phyloP scores from a whole-genome alignment of 2,113 vertebrate species.

The Ctenodactylus gundi region DNA sequence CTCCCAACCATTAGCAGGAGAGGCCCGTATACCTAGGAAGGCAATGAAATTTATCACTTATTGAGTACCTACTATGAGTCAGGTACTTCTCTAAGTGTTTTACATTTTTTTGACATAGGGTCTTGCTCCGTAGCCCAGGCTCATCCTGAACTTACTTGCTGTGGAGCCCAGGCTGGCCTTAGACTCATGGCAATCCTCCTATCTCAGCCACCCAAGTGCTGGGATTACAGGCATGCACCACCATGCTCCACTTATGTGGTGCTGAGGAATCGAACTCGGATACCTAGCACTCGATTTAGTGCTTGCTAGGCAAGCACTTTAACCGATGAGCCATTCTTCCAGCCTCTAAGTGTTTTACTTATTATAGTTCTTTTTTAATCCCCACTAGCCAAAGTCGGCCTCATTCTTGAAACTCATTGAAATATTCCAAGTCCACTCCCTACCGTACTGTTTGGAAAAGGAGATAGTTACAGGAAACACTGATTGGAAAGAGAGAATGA shows the following conservation, averaged over 20 bases:
- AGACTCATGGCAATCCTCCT: no score
- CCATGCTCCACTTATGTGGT: no score
- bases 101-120: no score
- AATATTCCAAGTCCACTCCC: not conserved
- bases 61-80: not conserved
- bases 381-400: not conserved
- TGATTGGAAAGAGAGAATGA: not conserved
- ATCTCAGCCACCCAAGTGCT: no score
- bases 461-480: not conserved
- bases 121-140: no score
- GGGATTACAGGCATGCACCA: no score
- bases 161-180: no score
- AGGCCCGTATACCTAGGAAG: not conserved
- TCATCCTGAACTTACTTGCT: no score
- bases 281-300: no score
- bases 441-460: not conserved
- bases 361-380: conserved; percentile 40
- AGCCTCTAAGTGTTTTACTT: conserved; percentile 3
- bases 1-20: conserved; percentile 2
- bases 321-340: no score
- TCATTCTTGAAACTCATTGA: conserved; percentile 31
- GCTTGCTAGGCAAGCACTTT: no score
- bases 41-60: not conserved
- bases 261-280: no score
- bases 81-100: not conserved